These are phyloP conservation scores for Muraenolepis orangiensis DNA, from an alignment of 2,797 vertebrate genomes.

Conservation along the genomic window DNA sequence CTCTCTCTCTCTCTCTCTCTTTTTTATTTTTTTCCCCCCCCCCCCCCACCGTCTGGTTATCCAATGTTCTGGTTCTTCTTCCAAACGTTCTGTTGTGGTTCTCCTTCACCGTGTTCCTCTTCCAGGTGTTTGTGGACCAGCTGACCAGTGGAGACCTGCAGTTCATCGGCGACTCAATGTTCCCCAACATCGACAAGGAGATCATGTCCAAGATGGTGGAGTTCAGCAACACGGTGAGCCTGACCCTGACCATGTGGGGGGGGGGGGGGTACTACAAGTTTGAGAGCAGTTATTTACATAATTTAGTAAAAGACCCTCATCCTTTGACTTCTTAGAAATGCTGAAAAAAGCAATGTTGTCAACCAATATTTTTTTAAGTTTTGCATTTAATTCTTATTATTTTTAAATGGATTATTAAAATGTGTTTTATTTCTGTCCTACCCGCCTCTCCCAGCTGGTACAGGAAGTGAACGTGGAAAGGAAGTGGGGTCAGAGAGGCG, in stretches of 20 bases:
- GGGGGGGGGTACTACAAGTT: no score
- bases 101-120: not conserved
- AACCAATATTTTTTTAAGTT: not conserved
- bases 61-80: no score
- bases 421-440: not conserved
- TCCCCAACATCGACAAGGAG: constrained; percentile 83
- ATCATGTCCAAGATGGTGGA: constrained; percentile 90
- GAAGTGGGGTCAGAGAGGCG: constrained; percentile 93
- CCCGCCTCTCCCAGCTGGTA: constrained; percentile 75
- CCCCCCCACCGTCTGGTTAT: no score
- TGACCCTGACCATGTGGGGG: no score
- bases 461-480: constrained; percentile 84
- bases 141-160: constrained; percentile 91
- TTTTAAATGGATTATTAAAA: no score
- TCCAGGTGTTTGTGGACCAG: constrained; percentile 92
- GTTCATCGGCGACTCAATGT: constrained; percentile 86
- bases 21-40: no score
- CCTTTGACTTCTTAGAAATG: not conserved
- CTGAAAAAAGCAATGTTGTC: not conserved
- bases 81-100: no score
- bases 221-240: constrained; percentile 90
- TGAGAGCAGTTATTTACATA: no score
- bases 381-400: no score
- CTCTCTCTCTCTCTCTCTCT: no score
- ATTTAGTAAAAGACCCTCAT: no score